Evolutionary conservation across 2,888 invertebrate genomes (phyloP).

Genomic region (Hedya salicella): DNA sequence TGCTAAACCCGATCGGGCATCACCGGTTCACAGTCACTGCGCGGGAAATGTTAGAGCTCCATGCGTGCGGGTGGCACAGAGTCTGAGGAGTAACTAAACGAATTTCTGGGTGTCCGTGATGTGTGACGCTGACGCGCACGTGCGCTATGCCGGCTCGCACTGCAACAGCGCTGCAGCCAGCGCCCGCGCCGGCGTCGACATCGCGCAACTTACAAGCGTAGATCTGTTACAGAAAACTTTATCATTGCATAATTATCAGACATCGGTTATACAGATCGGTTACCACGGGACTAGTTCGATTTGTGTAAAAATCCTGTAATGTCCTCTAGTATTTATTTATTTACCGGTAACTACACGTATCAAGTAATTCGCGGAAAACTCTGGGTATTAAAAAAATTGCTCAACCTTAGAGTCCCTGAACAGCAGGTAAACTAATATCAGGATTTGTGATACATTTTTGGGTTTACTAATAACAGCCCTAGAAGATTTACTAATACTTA

Average conservation of each 20-base stretch:
- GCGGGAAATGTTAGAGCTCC: slow-evolving; percentile 65
- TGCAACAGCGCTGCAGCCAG: slow-evolving; percentile 53
- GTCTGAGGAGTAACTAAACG: slow-evolving; percentile 77
- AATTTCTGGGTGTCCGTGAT: slow-evolving; percentile 76
- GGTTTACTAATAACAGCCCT: no score
- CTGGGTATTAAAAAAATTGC: no score
- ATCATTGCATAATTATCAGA: slow-evolving; percentile 56
- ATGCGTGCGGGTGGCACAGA: slow-evolving; percentile 73
- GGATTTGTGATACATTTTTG: no score
- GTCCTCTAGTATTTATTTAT: no score
- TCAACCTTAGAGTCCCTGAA: no score
- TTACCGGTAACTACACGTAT: no score
- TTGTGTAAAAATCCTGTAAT: no score
- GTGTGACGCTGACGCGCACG: slow-evolving; percentile 77
- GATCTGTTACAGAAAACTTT: slow-evolving; percentile 56
- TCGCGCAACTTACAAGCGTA: slow-evolving; percentile 42
- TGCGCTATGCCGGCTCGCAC: slow-evolving; percentile 73
- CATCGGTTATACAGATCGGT: no score
- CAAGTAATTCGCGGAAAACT: no score
- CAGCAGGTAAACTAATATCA: no score
- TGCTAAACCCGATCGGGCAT: slow-evolving; percentile 57
- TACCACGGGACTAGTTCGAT: no score
- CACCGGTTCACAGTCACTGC: slow-evolving; percentile 71
- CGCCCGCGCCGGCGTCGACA: slow-evolving; percentile 41
- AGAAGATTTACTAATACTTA: no score